Percentiles rank a stretch among this genome's conserved stretches.
These are phyloP conservation scores for Dicyrtomina minuta DNA, from an alignment of 2,888 invertebrate species.

Conservation along the genomic window DNA sequence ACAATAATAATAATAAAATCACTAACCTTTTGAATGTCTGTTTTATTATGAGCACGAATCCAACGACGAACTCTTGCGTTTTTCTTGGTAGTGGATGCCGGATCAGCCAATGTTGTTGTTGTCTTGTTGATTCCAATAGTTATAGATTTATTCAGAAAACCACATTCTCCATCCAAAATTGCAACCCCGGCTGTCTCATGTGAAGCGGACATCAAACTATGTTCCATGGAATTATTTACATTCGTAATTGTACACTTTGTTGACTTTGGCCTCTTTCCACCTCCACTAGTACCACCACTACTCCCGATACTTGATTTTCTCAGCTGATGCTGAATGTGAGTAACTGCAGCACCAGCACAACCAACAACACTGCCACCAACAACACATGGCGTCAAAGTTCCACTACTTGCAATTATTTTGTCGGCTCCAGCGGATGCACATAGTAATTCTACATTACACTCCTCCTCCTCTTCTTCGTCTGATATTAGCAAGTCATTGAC, in stretches of 20 bases:
- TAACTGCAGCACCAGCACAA: conserved; percentile 7
- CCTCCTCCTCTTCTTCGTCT: conserved; percentile 45
- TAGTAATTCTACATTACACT: conserved; percentile 36
- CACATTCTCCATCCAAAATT: conserved; percentile 21
- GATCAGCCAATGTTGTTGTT: conserved; percentile 12
- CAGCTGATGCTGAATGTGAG: conserved; percentile 9
- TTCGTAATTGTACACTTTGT: conserved; percentile 23
- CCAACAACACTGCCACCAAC: conserved; percentile 1
- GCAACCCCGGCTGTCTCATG: conserved; percentile 18
- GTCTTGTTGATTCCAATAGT: conserved; percentile 5
- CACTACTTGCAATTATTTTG: conserved; percentile 20
- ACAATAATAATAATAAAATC: neutral
- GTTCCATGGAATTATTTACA: conserved; percentile 13
- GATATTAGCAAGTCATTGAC: conserved; percentile 36
- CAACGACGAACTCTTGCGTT: conserved; percentile 50
- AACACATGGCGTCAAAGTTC: conserved; percentile 8
- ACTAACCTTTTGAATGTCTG: conserved; percentile 29
- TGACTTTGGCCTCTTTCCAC: conserved; percentile 29
- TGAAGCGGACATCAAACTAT: neutral
- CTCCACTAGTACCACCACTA: conserved; percentile 17
- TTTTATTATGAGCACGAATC: conserved; percentile 51
- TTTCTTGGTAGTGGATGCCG: conserved; percentile 36
- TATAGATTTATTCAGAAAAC: neutral
- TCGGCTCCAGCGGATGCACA: conserved; percentile 8
- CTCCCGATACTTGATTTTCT: conserved; percentile 25